Evolutionary conservation across 2,888 invertebrate genomes (phyloP), one percentile per base, ranked within the genome.

Genomic region (Eilema sororculum): DNA sequence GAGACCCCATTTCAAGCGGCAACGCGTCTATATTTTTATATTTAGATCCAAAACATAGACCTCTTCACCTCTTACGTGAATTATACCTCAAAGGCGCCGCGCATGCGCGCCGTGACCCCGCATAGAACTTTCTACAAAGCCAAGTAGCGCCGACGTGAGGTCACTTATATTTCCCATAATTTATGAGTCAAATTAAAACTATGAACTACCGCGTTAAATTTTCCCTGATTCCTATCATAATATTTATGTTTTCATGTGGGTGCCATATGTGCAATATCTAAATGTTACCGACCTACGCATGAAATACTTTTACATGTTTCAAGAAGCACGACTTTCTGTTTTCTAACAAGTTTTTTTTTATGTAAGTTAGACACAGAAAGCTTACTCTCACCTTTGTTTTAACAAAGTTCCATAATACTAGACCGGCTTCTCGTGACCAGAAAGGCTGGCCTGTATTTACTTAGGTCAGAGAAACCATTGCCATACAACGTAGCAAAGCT

Each of bases 111-210:
- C 61, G 6, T 65, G 72, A 72, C 68, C 72, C 66, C 68, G 13
- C 65, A 62, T 52, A 72, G 77, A 78, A 80, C 85, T 86, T 86
- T 85, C 85, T 86, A 86, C 71, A 76, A 75, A 72, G 68, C 72
- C 72, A 59, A 72, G 80, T 73, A 78, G 86, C 82, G 68, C 65
- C 63, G 65, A 81, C 81, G 83, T 80, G 81, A 75, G 83, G 81
- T 81, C 83, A 74, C 12, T 60, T 69, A 67, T 74, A 66, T 80
- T 76, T 73, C 33, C 68, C 73, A 72, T 78, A 74, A 76, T 75
- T 82, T 81, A 83, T 76, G 75, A 76, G 64, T 69, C 81, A 81
- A 77, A 81, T 76, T 81, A 81, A 83, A 82, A 78, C 74, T 61
- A 67, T 66, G 33, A 30, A 66, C 70, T 58, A 57, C 62, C 66